phyloP scores from a whole-genome alignment of 30 jellyfish, hydroid and myxozoan genomes.

The Mastigias papua region DNA sequence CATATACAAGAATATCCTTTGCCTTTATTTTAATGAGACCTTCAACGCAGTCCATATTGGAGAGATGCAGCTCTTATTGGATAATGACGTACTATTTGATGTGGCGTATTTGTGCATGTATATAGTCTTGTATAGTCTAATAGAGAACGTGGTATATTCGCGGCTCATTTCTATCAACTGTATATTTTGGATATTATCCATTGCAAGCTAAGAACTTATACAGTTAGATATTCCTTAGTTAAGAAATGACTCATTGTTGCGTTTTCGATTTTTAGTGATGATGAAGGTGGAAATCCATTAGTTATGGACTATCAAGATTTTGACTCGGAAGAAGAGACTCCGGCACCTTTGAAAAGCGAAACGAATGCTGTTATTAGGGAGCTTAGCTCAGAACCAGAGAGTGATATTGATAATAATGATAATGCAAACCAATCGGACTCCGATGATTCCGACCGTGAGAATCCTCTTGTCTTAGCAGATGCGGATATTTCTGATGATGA shows the following conservation, averaged over 20 bases:
- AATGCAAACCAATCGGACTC: conserved; percentile 13
- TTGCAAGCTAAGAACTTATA: too few relatives aligned
- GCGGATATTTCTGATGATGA: conserved; percentile 53
- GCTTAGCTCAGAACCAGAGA: conserved; percentile 11
- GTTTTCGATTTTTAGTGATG: conserved; percentile 38
- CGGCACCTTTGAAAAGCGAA: conserved; percentile 14
- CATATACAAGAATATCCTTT: too few relatives aligned
- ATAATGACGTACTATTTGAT: too few relatives aligned
- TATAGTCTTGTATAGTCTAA: too few relatives aligned
- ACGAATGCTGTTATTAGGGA: neutral
- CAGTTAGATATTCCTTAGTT: too few relatives aligned
- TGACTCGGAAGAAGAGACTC: conserved; percentile 77
- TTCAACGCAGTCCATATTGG: too few relatives aligned
- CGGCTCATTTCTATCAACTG: too few relatives aligned
- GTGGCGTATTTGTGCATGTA: too few relatives aligned
- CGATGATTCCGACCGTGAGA: conserved; percentile 55
- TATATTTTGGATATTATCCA: too few relatives aligned
- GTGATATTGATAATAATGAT: conserved; percentile 11
- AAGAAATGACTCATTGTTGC: neutral
- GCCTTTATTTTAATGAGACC: too few relatives aligned
- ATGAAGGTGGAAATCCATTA: conserved; percentile 83
- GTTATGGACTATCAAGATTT: conserved; percentile 78
- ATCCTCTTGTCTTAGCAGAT: conserved; percentile 77
- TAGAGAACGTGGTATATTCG: too few relatives aligned
- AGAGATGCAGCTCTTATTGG: too few relatives aligned